A percentile compares a stretch with the other conserved stretches of the same genome.
These are phyloP conservation scores for Episyrphus balteatus DNA, from an alignment of 1,140 invertebrate genomes.

Conservation along the genomic window DNA sequence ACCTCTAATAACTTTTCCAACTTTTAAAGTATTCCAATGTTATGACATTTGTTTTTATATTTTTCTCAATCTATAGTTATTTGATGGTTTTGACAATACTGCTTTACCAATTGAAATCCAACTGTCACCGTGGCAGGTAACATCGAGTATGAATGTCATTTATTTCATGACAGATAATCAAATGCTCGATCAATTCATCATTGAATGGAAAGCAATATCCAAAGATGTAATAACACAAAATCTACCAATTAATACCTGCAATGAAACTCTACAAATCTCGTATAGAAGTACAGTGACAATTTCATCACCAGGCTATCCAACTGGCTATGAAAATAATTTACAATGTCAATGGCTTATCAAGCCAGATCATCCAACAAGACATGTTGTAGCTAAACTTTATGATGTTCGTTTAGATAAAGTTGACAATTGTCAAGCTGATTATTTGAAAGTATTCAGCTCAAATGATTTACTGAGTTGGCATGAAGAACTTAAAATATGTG, in stretches of 20 bases:
- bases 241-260: slow-evolving; percentile 8
- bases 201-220: slow-evolving; percentile 48
- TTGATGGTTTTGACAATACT: slow-evolving; percentile 56
- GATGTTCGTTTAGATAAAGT: slow-evolving; percentile 46
- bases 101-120: slow-evolving; percentile 42
- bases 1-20: no score
- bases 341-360: slow-evolving; percentile 69
- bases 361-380: slow-evolving; percentile 40
- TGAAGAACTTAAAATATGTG: slow-evolving; percentile 33
- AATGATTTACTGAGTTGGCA: slow-evolving; percentile 18
- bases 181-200: slow-evolving; percentile 40
- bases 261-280: not conserved
- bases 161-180: slow-evolving; percentile 43
- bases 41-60: no score
- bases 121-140: slow-evolving; percentile 38
- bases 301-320: slow-evolving; percentile 66
- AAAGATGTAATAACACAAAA: slow-evolving; percentile 1
- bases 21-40: no score
- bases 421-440: slow-evolving; percentile 44
- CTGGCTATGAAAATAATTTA: slow-evolving; percentile 53
- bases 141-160: slow-evolving; percentile 51
- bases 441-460: slow-evolving; percentile 31
- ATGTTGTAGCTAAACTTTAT: slow-evolving; percentile 43
- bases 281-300: no score
- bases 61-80: slow-evolving; percentile 18